phyloP scores from a whole-genome alignment of 2,797 vertebrate genomes.

The Lagocephalus sceleratus region DNA sequence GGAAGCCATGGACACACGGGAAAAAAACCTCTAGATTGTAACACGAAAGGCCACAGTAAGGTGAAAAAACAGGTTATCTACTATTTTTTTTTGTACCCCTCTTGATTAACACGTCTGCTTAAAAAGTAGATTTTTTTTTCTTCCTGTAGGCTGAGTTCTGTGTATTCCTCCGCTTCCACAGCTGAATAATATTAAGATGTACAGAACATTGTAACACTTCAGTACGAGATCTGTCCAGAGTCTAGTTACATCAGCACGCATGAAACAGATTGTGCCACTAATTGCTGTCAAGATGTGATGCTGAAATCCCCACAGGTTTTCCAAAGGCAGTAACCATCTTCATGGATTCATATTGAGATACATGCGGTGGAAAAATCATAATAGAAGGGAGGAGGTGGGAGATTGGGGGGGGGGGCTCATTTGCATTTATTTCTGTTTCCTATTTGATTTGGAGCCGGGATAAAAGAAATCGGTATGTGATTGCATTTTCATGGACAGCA shows the following conservation, averaged over 20 bases:
- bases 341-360: constrained; percentile 71
- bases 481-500: constrained; percentile 42
- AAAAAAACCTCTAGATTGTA: constrained; percentile 80
- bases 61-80: constrained; percentile 80
- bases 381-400: constrained; percentile 61
- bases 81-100: constrained; percentile 36
- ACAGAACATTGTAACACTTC: constrained; percentile 66
- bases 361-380: constrained; percentile 62
- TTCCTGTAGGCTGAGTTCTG: constrained; percentile 61
- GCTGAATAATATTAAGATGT: constrained; percentile 74
- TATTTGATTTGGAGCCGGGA: constrained; percentile 44
- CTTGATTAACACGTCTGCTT: constrained; percentile 68
- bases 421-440: constrained; percentile 62
- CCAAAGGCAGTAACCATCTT: constrained; percentile 63
- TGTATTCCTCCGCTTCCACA: constrained; percentile 64
- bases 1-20: constrained; percentile 72
- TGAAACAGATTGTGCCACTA: constrained; percentile 77
- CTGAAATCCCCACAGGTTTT: constrained; percentile 71
- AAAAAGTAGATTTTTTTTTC: constrained; percentile 62
- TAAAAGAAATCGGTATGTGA: constrained; percentile 25
- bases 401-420: constrained; percentile 33
- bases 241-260: constrained; percentile 69
- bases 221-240: constrained; percentile 69
- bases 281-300: constrained; percentile 77
- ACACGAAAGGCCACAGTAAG: constrained; percentile 94